Evolutionary conservation across 2,113 vertebrate genomes (phyloP).

Genomic region (Caretta caretta): DNA sequence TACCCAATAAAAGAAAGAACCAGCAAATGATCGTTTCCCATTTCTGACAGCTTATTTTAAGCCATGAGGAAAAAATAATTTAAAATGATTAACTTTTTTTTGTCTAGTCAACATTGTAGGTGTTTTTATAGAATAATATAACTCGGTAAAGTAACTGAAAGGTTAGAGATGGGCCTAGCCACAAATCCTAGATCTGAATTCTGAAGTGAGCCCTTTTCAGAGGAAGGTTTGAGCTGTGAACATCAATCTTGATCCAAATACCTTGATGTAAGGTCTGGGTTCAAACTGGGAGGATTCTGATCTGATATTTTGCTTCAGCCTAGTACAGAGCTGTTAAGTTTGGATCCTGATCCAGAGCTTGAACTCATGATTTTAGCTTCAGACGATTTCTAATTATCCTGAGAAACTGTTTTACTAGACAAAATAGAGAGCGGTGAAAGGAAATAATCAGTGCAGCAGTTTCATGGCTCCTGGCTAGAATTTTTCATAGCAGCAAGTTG

Average conservation of each 20-base stretch:
- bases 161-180: neutral
- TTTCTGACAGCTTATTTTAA: too few species aligned
- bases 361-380: neutral
- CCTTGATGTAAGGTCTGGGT: neutral
- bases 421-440: constrained; percentile 25
- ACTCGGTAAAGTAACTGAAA: too few species aligned
- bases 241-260: neutral
- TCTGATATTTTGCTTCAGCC: neutral
- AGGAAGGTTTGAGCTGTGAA: too few species aligned
- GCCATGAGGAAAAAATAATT: neutral
- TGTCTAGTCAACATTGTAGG: neutral
- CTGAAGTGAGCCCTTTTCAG: neutral
- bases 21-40: neutral
- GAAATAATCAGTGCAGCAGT: constrained; percentile 30
- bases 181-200: neutral
- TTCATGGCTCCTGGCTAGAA: constrained; percentile 38
- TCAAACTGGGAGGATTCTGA: neutral
- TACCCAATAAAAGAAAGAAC: neutral
- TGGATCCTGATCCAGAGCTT: neutral
- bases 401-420: constrained; percentile 29
- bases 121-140: too few species aligned
- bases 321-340: neutral
- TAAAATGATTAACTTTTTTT: neutral
- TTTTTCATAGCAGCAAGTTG: constrained; percentile 51
- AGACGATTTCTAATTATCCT: neutral